phyloP scores from a whole-genome alignment of 2,797 vertebrate genomes.

The Sebastolobus altivelis region DNA sequence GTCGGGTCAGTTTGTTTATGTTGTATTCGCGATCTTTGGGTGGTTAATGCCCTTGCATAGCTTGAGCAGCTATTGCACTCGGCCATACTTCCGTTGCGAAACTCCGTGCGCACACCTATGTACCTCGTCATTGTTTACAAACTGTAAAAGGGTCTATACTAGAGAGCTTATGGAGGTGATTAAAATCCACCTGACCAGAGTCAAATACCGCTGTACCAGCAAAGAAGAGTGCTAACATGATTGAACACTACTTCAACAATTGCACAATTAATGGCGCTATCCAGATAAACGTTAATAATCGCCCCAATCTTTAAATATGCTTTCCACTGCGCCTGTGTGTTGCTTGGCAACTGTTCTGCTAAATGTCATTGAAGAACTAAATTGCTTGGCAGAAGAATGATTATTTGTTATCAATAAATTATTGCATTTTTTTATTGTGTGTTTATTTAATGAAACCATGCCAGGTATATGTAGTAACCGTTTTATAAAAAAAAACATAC shows the following conservation, averaged over 20 bases:
- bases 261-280: neutral
- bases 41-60: neutral
- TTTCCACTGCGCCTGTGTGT: no score
- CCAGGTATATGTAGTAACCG: neutral
- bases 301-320: no score
- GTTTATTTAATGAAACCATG: neutral
- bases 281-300: neutral
- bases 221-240: no score
- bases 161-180: no score
- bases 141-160: neutral
- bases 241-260: no score
- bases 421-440: neutral
- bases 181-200: no score
- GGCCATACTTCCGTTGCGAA: no score
- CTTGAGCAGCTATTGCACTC: neutral
- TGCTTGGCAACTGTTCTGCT: no score
- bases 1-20: neutral
- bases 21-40: neutral
- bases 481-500: neutral
- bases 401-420: neutral
- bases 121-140: neutral
- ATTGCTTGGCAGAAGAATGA: neutral
- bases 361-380: neutral
- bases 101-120: neutral
- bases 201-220: no score